Evolutionary conservation across 1,140 invertebrate genomes (phyloP), one percentile per base, ranked within the genome.

Genomic region (Branchinecta lynchi): DNA sequence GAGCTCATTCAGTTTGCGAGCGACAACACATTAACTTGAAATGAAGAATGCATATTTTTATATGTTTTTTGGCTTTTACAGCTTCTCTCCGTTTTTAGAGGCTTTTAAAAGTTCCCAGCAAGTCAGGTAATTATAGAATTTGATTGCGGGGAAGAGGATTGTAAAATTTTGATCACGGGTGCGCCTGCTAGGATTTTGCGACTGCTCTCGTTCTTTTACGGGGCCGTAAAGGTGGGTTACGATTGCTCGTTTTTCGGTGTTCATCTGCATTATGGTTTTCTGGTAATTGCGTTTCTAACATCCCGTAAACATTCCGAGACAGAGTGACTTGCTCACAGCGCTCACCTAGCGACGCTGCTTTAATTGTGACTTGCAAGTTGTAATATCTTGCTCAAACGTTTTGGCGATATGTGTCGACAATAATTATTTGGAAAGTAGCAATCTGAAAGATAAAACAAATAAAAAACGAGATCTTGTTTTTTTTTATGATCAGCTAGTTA

Each of bases 1-100:
- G 17, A 60, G 51, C 51, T 60, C 51, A 60, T 60, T 60, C 51
- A 32, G 32, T 60, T 20, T 60, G 12, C 12, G 12, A 60, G 51
- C 12, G 51, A 60, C 51, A 60, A 15, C 51, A 60, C 51, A 60
- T 60, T 60, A 60, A 60, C 51, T 60, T 20, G 12, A 60, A 60
- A 60, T 60, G 51, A 60, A 60, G 51, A 60, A 60, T 60, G 51
- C 51, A 60, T 60, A 60, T 60, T 60, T 60, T 60, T 60, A 60
- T 60, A 20, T 20, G 51, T 60, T 60, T 60, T 60, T 20, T 60
- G 51, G 51, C 17, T 60, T 60, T 60, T 60, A 60, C 17, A 3
- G 12, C 17, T 60, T 60, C 51, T 60, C 51, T 60, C 51, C 51
- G 51, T 60, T 60, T 60, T 60, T 60, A 60, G 51, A 20, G 51